Evolutionary conservation across 1,140 invertebrate species (phyloP).

Genomic region (Zophobas morio): DNA sequence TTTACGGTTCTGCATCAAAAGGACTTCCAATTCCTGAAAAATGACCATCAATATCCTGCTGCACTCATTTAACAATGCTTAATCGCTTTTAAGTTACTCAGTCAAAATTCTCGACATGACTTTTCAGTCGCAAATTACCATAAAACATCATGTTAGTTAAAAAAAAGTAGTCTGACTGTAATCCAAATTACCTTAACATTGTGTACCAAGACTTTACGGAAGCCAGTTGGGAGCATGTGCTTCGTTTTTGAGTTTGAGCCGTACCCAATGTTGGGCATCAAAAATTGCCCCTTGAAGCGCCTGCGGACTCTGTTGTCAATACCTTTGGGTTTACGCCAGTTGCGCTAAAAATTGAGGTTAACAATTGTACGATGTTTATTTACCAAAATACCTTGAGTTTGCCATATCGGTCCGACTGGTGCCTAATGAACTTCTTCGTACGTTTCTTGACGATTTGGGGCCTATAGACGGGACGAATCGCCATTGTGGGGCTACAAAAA

Average conservation of each 20-base stretch:
- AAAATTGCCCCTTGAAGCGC: conserved; percentile 98
- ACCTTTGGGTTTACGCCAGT: conserved; percentile 95
- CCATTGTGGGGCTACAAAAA: conserved; percentile 70
- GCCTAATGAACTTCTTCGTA: conserved; percentile 96
- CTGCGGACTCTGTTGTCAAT: conserved; percentile 99
- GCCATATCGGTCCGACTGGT: conserved; percentile 97
- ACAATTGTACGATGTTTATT: conserved; percentile 1
- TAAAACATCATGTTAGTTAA: conserved; percentile 61
- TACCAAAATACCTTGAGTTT: conserved; percentile 86
- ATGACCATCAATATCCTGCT: conserved; percentile 14
- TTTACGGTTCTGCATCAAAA: conserved; percentile 99
- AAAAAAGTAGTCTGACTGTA: not conserved
- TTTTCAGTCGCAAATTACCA: conserved; percentile 67
- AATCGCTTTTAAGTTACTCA: conserved; percentile 47
- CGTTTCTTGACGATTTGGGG: conserved; percentile 95
- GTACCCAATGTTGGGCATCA: conserved; percentile 99
- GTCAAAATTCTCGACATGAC: conserved; percentile 59
- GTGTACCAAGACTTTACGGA: conserved; percentile 88
- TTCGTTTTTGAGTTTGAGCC: conserved; percentile 94
- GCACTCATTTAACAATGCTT: not conserved
- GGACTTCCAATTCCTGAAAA: conserved; percentile 94
- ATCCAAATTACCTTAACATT: conserved; percentile 82
- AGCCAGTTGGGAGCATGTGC: conserved; percentile 98
- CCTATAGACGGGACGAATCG: conserved; percentile 89
- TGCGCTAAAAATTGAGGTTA: conserved; percentile 71